Conservation (phyloP, 2,113 vertebrate species). For the Rhynchopsitta pachyrhyncha region DNA sequence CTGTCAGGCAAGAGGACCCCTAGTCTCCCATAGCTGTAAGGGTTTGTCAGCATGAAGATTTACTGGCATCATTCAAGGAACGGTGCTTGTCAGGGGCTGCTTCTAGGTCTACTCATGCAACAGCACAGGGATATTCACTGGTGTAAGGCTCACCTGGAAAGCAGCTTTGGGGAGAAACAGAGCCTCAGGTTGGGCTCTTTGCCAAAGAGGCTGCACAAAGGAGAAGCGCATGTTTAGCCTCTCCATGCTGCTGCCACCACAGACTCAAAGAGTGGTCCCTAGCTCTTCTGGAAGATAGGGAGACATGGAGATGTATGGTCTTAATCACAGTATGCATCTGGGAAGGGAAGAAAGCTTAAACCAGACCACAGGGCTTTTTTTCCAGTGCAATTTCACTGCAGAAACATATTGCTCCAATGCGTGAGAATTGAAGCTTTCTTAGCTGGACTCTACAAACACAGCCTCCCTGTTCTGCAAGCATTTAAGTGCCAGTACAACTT, state of each 20-base stretch:
- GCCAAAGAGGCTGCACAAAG: background rate
- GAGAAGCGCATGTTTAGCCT: background rate
- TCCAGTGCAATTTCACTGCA: background rate
- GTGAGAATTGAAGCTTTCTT: background rate
- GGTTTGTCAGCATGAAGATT: background rate
- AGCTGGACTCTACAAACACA: background rate
- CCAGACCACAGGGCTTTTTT: background rate
- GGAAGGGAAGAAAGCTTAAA: background rate
- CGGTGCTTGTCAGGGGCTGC: background rate
- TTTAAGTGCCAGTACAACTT: background rate
- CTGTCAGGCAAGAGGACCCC: fast-evolving
- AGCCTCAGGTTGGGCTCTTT: background rate
- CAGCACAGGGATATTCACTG: background rate
- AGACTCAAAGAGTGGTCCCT: background rate
- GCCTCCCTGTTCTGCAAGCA: background rate
- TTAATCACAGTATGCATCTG: background rate
- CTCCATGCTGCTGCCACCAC: background rate
- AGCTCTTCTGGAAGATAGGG: background rate
- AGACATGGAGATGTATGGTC: background rate
- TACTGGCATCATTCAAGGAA: background rate
- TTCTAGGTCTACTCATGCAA: background rate
- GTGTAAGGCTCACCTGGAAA: background rate
- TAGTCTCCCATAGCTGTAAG: background rate
- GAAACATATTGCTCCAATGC: background rate
- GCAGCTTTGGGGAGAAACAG: background rate